Percentiles rank a stretch among this genome's conserved stretches.
phyloP scores from a whole-genome alignment of 92 coral and sea anemone genomes.

The Desmophyllum pertusum region DNA sequence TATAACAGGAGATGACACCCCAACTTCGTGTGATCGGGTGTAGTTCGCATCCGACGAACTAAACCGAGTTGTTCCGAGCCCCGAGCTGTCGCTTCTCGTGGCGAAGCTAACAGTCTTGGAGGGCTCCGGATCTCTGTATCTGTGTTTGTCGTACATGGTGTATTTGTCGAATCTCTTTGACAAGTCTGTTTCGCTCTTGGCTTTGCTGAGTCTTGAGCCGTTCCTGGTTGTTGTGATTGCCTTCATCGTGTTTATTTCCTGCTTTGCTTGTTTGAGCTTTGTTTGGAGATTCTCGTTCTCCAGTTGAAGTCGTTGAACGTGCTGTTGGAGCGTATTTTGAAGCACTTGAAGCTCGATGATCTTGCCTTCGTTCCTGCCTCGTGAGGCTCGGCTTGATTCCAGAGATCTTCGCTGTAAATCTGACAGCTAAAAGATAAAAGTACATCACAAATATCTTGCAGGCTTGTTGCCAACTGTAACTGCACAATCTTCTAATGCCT shows the following conservation, averaged over 20 bases:
- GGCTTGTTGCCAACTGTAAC: too few relatives aligned
- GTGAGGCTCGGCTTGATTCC: conserved; percentile 36
- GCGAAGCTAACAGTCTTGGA: conserved; percentile 30
- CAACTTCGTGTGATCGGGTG: conserved; percentile 16
- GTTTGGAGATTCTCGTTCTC: conserved; percentile 61
- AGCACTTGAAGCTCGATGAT: conserved; percentile 34
- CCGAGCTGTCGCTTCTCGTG: conserved; percentile 22
- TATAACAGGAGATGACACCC: conserved; percentile 8
- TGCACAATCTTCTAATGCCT: too few relatives aligned
- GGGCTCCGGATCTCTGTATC: conserved; percentile 24
- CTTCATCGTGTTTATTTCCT: conserved; percentile 44
- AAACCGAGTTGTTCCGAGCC: conserved; percentile 54
- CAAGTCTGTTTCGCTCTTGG: conserved; percentile 80
- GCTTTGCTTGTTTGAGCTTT: conserved; percentile 57
- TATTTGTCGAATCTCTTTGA: conserved; percentile 43
- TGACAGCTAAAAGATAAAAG: conserved; percentile 32
- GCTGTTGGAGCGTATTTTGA: conserved; percentile 55
- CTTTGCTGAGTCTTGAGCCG: conserved; percentile 49
- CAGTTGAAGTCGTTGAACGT: conserved; percentile 46
- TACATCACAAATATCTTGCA: background rate
- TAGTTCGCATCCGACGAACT: conserved; percentile 53
- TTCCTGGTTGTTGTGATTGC: conserved; percentile 37
- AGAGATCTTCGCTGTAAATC: conserved; percentile 45
- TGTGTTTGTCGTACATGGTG: conserved; percentile 20
- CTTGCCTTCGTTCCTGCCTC: conserved; percentile 25